phyloP scores from a whole-genome alignment of 2,113 vertebrate genomes.

The Tretioscincus oriximinensis region DNA sequence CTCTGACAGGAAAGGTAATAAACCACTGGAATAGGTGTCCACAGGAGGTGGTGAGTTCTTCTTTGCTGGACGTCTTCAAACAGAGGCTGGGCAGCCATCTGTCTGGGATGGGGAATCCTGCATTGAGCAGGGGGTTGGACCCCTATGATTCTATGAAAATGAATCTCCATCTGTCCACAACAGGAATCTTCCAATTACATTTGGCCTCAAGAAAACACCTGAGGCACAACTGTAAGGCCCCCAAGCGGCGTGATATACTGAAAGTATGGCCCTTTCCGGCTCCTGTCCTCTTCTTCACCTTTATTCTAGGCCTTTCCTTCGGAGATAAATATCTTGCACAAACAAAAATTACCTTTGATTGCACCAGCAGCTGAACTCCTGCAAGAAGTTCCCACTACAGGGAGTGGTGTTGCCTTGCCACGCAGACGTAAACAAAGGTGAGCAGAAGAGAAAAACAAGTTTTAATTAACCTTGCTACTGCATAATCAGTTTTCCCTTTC shows the following conservation, averaged over 20 bases:
- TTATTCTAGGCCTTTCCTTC: slow-evolving; percentile 57
- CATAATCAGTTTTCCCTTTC: slow-evolving; percentile 57
- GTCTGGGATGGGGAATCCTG: too few species aligned
- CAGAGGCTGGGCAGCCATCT: too few species aligned
- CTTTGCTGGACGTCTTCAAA: too few species aligned
- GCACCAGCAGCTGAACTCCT: slow-evolving; percentile 53
- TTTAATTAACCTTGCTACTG: slow-evolving; percentile 59
- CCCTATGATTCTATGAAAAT: background rate
- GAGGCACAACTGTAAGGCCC: slow-evolving; percentile 35
- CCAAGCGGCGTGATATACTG: slow-evolving; percentile 36
- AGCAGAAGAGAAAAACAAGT: slow-evolving; percentile 67
- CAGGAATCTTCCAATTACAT: background rate
- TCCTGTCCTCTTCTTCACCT: slow-evolving; percentile 64
- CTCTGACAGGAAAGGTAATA: too few species aligned
- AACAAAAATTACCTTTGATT: slow-evolving; percentile 64
- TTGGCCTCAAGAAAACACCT: background rate
- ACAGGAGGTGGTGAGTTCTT: too few species aligned
- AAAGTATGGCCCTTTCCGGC: slow-evolving; percentile 55
- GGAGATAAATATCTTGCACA: slow-evolving; percentile 60
- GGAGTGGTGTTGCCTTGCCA: slow-evolving; percentile 38
- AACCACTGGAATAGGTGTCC: too few species aligned
- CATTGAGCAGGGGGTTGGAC: too few species aligned
- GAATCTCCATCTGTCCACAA: background rate
- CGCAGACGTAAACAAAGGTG: slow-evolving; percentile 46
- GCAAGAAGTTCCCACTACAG: slow-evolving; percentile 44